Evolutionary conservation across 1,140 invertebrate genomes (phyloP).

Genomic region (Pseudoatta argentina): DNA sequence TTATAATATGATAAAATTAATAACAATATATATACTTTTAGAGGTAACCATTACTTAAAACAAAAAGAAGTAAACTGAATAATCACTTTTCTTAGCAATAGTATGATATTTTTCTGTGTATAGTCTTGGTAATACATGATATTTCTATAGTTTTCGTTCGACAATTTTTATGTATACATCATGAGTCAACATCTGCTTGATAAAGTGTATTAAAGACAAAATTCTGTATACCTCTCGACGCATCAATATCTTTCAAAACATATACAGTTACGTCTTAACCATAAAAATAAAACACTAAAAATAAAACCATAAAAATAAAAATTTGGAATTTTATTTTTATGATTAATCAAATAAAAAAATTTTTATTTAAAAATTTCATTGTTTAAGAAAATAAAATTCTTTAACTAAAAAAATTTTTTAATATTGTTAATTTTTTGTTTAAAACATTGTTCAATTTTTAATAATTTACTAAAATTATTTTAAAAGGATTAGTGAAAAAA

Average conservation of each 20-base stretch:
- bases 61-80: too few relatives aligned
- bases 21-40: too few relatives aligned
- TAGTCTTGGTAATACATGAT: not conserved
- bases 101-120: too few relatives aligned
- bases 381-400: not conserved
- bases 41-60: too few relatives aligned
- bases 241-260: not conserved
- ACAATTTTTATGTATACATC: not conserved
- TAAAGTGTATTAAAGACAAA: conserved; percentile 4
- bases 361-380: not conserved
- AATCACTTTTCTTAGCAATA: too few relatives aligned
- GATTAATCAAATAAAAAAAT: not conserved
- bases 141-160: not conserved
- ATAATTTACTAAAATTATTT: not conserved
- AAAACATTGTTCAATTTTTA: not conserved
- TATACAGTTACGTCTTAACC: not conserved
- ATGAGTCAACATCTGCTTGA: not conserved
- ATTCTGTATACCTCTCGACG: not conserved
- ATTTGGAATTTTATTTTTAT: not conserved
- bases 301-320: too few relatives aligned
- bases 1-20: too few relatives aligned
- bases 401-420: not conserved
- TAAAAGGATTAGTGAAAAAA: not conserved
- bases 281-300: not conserved
- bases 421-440: not conserved